phyloP scores from a whole-genome alignment of 2,113 vertebrate species.

The Pelecanoides urinatrix region DNA sequence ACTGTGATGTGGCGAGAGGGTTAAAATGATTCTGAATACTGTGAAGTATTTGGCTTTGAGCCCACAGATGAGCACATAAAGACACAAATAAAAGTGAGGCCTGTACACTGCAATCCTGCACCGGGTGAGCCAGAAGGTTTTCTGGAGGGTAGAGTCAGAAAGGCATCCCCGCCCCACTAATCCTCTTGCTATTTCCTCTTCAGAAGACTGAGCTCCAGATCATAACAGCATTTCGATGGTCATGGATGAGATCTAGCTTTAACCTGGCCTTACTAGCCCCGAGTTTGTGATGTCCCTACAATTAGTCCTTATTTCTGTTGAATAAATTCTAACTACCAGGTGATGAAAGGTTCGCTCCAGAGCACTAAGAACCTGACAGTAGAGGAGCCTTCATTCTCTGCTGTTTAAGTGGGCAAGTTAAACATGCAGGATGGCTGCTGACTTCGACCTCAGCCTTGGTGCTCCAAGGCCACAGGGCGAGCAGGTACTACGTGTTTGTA shows the following conservation, averaged over 20 bases:
- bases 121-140: neutral
- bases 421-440: neutral
- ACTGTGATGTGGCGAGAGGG: fast-evolving
- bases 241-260: neutral
- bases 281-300: neutral
- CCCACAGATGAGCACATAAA: neutral
- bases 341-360: neutral
- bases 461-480: neutral
- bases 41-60: neutral
- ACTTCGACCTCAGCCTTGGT: neutral
- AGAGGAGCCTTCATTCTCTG: neutral
- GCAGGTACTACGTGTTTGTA: neutral
- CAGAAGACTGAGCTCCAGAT: neutral
- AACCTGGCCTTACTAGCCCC: neutral
- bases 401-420: neutral
- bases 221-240: neutral
- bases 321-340: neutral
- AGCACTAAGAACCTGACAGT: neutral
- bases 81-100: neutral
- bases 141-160: neutral
- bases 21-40: neutral
- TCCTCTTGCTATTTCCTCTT: neutral
- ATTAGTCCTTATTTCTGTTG: neutral
- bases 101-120: neutral
- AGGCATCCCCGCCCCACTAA: neutral